phyloP scores from a whole-genome alignment of 2,888 invertebrate species.

The Nysson spinosus region DNA sequence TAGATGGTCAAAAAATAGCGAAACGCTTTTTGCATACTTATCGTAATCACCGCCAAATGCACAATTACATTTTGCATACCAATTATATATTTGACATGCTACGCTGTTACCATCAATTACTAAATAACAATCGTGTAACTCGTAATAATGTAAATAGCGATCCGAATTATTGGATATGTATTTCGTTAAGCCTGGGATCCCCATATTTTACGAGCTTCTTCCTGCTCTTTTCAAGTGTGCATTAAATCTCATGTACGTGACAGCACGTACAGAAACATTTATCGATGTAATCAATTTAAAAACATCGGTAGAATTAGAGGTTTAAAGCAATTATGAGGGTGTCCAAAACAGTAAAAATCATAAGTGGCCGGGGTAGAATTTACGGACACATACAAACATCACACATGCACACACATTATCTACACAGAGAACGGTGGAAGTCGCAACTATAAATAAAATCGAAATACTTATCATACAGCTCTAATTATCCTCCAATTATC shows the following conservation, averaged over 20 bases:
- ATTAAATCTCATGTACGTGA: not conserved
- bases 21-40: constrained; percentile 82
- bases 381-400: no score
- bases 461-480: no score
- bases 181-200: constrained; percentile 90
- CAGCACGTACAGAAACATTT: no score
- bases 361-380: no score
- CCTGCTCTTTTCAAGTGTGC: not conserved
- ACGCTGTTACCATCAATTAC: constrained; percentile 91
- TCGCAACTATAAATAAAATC: no score
- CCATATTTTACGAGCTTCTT: constrained; percentile 77
- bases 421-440: no score
- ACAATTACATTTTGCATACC: constrained; percentile 81
- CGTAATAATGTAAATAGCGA: constrained; percentile 81
- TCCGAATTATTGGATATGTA: constrained; percentile 85
- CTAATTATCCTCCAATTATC: no score
- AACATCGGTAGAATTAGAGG: no score
- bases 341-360: no score
- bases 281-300: no score
- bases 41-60: constrained; percentile 94
- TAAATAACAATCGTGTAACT: constrained; percentile 83
- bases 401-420: no score
- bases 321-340: no score
- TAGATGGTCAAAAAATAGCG: constrained; percentile 84
- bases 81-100: constrained; percentile 84